Base-by-base conservation (phyloP, 2,888 invertebrate genomes). In the Argynnis bischoffii region DNA sequence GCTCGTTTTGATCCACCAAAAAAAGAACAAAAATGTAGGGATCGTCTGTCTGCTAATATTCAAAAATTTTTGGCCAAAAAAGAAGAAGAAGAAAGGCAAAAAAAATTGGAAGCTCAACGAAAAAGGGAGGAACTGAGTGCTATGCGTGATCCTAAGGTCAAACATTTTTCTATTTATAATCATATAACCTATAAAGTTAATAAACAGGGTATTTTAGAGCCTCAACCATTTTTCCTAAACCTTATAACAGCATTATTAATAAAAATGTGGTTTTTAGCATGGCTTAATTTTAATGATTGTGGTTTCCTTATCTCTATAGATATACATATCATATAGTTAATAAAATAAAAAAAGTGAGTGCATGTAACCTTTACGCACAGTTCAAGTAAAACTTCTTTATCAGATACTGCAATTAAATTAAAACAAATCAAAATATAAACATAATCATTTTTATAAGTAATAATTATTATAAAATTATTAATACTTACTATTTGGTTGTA, bases 1-100 rank as follows among this genome's bases (percentile, higher is more conserved):
- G 96, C 97, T 2, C 95, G 95, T 75, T 97, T 96, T 82, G 94
- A 95, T 72, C 96, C 97, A 1, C 97, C 97, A 0, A 98, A 97
- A 80, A 97, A 97, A 79, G 95, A 95, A 77, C 93, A 94, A 53
- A 95, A 95, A 77, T 94, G 95, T 64, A 94, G 93, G 73, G 94
- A 94, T 77, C 91, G 88, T 69, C 90, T 98, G 8, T 97, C 97
- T 0, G 94, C 94, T 1, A 97, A 97, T 76, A 96, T 98, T 63
- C 95, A 96, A 81, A 97, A 95, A 81, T 98, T 98, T 85, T 88
- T 98, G 18, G 96, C 95, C 1, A 95, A 95, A 76, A 96, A 96
- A 79, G 97, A 97, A 81, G 95, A 95, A 69, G 97, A 98, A 81
- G 97, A 97, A 78, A 94, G 88, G 68, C 93, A 93, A 67, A 95